Evolutionary conservation across 1,140 invertebrate species (phyloP).

Genomic region (Physella acuta): DNA sequence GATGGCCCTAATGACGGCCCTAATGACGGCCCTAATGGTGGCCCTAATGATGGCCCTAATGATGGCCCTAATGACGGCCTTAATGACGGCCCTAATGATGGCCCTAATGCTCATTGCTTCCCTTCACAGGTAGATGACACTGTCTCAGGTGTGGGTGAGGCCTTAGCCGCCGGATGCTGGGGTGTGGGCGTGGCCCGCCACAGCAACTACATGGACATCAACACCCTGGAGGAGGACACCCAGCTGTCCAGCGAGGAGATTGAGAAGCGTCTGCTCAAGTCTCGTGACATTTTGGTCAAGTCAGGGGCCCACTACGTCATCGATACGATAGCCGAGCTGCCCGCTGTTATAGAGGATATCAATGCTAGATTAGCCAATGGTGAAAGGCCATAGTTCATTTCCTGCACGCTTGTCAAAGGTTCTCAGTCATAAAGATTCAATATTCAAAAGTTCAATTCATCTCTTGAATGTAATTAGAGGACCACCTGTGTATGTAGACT

Average conservation of each 20-base stretch:
- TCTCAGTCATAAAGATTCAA: too few species aligned
- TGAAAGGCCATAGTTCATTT: constrained; percentile 44
- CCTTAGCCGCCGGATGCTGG: constrained; percentile 60
- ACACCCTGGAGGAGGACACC: constrained; percentile 52
- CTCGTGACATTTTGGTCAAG: constrained; percentile 53
- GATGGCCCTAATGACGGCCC: too few species aligned
- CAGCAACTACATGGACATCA: constrained; percentile 60
- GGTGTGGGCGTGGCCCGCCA: constrained; percentile 58
- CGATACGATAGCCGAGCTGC: constrained; percentile 56
- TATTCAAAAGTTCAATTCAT: too few species aligned
- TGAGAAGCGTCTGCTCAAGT: constrained; percentile 36
- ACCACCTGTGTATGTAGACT: too few species aligned
- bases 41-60: too few species aligned
- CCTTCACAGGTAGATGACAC: constrained; percentile 56
- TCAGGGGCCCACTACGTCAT: constrained; percentile 60
- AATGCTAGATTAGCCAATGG: constrained; percentile 53
- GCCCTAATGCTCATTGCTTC: too few species aligned
- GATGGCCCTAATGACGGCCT: too few species aligned
- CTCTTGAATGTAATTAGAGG: too few species aligned
- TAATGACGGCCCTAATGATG: too few species aligned
- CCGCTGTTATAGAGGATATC: constrained; percentile 56
- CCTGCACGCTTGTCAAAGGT: too few species aligned
- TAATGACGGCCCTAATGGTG: too few species aligned
- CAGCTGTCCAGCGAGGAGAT: constrained; percentile 50
- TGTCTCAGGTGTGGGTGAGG: constrained; percentile 57